Evolutionary conservation across 2,797 vertebrate species (phyloP), one percentile per base, ranked within the genome.

Genomic region (Melanotaenia nigrans): DNA sequence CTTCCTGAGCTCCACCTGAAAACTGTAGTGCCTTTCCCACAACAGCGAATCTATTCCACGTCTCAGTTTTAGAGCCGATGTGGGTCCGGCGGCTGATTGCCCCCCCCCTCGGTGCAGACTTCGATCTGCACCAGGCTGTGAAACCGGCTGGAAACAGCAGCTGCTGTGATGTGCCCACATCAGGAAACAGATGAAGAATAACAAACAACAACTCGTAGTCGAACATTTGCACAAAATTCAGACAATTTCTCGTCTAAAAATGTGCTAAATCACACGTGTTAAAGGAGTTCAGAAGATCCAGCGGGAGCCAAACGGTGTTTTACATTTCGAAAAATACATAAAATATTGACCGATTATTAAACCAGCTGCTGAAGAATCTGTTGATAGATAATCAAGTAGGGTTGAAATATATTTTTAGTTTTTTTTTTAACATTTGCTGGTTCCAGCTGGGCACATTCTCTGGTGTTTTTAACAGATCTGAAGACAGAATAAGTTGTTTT

Each of bases 11-110:
- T 45, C 63, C 70, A 47, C 75, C 65, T 79, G 65, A 81, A 73
- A 85, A 77, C 68, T 54, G 59, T 84, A 81, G 89, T 92, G 91
- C 91, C 91, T 94, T 90, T 86, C 78, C 87, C 73, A 83, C 81
- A 76, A 6, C 78, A 54, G 61, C 16, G 10, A 51, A 81, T 61
- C 55, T 51, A 66, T 67, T 53, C 67, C 45, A 57, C 66, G 53
- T 77, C 38, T 84, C 45, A 71, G 51, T 71, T 71, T 65, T 18
- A 28, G 22, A 40, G 51, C 49, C 13, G 22, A 56, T 25, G 53
- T 45, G 30, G 60, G 58, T 54, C 71, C 60, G 61, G 20, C 67
- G 25, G 64, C 68, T 59, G 55, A 57, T 54, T 53, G 45, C 76
- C 9, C 73, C 20, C 49, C 47, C 16, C 14, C 42, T 53, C 25